Base-by-base conservation (phyloP, 2,113 vertebrate species). In the Condylura cristata region DNA sequence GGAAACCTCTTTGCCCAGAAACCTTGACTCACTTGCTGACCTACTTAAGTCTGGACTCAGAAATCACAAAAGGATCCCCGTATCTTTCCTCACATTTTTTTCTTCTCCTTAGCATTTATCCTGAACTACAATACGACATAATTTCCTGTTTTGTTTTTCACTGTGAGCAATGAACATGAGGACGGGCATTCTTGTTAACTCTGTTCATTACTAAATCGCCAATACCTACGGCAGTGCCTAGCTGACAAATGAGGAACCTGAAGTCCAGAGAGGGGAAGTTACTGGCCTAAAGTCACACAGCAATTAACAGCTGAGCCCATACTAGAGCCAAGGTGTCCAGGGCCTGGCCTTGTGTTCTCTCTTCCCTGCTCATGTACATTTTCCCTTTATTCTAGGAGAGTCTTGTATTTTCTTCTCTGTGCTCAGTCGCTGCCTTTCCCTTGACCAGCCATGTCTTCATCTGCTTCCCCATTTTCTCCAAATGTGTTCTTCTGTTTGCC, bases 391-490 rank as follows among this genome's bases (percentile, higher is more conserved):
- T 22, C 44, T 39, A 0, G 0, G 30, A 71, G 39, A 53, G 14
- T n/a, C 61, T 37, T 53, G 12, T 60, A 11, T 18, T 24, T 72
- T 65, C 14, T 37, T 72, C 44, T 39, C n/a, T 46, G 8, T 65
- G 60, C 16, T 48, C 37, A 2, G 2, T 4, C 32, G 22, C n/a
- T 24, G 1, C 20, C 9, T 71, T 65, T 6, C 41, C 56, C 41
- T n/a, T 18, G 12, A 32, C 3, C 28, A 18, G 20, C 39, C 3
- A 0, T 8, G 14, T 30, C 39, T 82, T 75, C 14, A 51, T 5
- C 44, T 16, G 39, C 44, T 89, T 92, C 41, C 66, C 58, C 5
- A 2, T 66, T 84, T 87, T 76, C n/a, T 39, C 87, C 48, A 81
- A 48, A 41, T 32, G 20, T 34, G 28, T 48, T 46, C 32, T 86